phyloP scores from a whole-genome alignment of 2,797 vertebrate species.

The Notoglanidium macrostoma region DNA sequence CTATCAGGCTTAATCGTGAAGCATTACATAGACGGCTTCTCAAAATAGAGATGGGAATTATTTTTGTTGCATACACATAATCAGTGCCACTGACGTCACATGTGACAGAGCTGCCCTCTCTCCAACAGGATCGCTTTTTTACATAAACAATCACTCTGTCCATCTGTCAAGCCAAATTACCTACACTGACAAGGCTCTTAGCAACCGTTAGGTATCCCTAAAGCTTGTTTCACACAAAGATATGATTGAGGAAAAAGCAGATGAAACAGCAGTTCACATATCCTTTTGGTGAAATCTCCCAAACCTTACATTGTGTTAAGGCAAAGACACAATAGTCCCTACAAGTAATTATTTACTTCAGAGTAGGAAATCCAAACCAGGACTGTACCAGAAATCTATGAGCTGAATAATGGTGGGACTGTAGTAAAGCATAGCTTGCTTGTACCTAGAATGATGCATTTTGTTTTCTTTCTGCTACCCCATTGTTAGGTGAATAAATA shows the following conservation, averaged over 20 bases:
- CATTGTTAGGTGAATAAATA: not conserved
- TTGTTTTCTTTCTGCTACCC: not conserved
- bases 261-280: not conserved
- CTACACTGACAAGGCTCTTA: conserved; percentile 58
- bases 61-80: conserved; percentile 59
- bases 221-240: conserved; percentile 32
- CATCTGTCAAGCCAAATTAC: conserved; percentile 61
- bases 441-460: not conserved
- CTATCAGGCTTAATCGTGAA: conserved; percentile 42
- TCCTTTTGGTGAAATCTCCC: conserved; percentile 7
- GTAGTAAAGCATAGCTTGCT: not conserved
- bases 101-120: conserved; percentile 58
- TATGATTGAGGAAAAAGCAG: conserved; percentile 27
- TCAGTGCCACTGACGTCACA: conserved; percentile 59
- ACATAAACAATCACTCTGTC: conserved; percentile 62
- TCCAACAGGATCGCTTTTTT: conserved; percentile 61
- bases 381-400: not conserved
- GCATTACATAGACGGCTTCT: conserved; percentile 51
- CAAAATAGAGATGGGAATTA: conserved; percentile 63
- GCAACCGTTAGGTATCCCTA: conserved; percentile 64
- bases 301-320: not conserved
- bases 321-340: not conserved
- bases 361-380: not conserved
- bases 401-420: not conserved
- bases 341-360: not conserved